Evolutionary conservation across 2,797 vertebrate genomes (phyloP).

Genomic region (Nannoperca obscura): DNA sequence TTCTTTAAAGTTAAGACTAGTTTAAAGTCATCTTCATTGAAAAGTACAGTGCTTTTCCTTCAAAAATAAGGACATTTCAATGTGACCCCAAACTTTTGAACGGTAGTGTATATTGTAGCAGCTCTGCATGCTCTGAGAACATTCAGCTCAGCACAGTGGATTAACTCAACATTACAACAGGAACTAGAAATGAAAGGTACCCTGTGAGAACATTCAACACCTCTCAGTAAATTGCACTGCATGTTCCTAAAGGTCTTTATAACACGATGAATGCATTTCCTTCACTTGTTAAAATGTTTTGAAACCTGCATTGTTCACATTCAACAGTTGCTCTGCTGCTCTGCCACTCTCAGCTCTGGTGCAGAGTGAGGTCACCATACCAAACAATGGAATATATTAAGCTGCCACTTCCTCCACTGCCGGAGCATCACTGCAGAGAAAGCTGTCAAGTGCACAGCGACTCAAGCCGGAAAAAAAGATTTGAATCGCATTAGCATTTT

Average conservation of each 20-base stretch:
- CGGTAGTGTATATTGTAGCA: too few relatives aligned
- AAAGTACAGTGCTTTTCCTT: too few relatives aligned
- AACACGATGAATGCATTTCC: background rate
- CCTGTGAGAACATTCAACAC: too few relatives aligned
- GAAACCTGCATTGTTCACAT: conserved; percentile 6
- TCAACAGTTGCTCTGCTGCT: background rate
- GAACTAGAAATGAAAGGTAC: too few relatives aligned
- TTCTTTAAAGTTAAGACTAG: too few relatives aligned
- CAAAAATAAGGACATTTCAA: too few relatives aligned
- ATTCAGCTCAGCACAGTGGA: too few relatives aligned
- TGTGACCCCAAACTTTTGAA: too few relatives aligned
- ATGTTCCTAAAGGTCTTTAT: too few relatives aligned
- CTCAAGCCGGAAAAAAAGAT: conserved; percentile 12
- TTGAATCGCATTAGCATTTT: background rate
- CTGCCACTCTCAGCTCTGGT: conserved; percentile 8
- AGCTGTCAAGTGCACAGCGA: background rate
- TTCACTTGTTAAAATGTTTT: background rate
- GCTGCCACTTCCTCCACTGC: background rate
- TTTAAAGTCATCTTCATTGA: too few relatives aligned
- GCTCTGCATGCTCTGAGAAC: too few relatives aligned
- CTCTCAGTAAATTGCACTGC: background rate
- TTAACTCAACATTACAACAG: too few relatives aligned
- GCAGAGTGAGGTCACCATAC: conserved; percentile 23
- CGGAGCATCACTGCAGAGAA: conserved; percentile 10
- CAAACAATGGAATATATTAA: conserved; percentile 16